Base-by-base conservation (phyloP, 2,797 vertebrate species). In the Geotrypetes seraphini region DNA sequence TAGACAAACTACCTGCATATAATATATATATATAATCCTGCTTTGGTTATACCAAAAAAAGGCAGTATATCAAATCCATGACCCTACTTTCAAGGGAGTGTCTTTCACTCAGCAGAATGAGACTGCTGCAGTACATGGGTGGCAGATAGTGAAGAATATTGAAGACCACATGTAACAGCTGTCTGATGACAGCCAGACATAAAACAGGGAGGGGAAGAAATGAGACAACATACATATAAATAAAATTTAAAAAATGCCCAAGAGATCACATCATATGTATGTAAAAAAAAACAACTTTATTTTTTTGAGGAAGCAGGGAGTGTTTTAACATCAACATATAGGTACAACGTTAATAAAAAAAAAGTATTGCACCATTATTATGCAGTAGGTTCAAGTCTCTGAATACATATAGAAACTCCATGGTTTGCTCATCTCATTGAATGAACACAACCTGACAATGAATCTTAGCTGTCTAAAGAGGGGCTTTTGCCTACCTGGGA, bases 281-380 rank as follows among this genome's bases (percentile, higher is more conserved):
- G 78, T 66, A 77, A 77, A 73, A 61, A 42, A 48, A 67, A n/a
- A n/a, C n/a, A n/a, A 63, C 18, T 42, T 83, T 83, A n/a, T 87
- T 88, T 90, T 88, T 80, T 71, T 73, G 63, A 79, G 73, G n/a
- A n/a, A n/a, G n/a, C n/a, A n/a, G n/a, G n/a, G 72, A 78, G 79
- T 66, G 76, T 80, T 69, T 43, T 65, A 78, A 89, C 83, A 83
- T 79, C 83, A 58, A 88, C 85, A 90, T 88, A 88, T 86, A 75
- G 80, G 81, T 75, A 90, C 81, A n/a, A n/a, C n/a, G 82, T 87
- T 81, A 71, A 74, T 81, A 83, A 74, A 84, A n/a, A 84, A n/a
- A 85, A 85, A 83, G 77, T 88, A 91, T 88, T 90, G 88, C 88
- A 91, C 86, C 75, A 78, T 54, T 68, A 54, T 63, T 65, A 68